Conservation (phyloP, 53 echinoderm and acorn worm genomes). For the Echinometra lucunter region DNA sequence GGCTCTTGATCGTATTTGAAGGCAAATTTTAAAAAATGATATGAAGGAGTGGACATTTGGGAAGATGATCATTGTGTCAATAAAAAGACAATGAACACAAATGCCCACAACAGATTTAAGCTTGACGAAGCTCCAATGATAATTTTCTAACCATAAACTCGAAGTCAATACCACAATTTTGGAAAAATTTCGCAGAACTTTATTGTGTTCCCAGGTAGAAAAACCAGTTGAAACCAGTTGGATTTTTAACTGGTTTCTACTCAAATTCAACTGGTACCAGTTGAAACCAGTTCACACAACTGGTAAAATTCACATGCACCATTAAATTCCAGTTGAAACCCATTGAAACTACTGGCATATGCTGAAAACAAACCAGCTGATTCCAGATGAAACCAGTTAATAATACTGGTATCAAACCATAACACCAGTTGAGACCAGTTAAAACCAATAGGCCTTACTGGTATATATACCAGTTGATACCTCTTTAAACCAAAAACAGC, state of each 20-base stretch:
- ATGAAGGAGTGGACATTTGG: too few relatives aligned
- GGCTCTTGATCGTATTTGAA: too few relatives aligned
- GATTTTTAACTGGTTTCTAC: not conserved
- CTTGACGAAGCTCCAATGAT: too few relatives aligned
- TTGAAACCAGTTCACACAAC: constrained; percentile 32
- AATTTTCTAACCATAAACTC: too few relatives aligned
- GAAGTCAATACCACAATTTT: too few relatives aligned
- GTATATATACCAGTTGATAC: constrained; percentile 2
- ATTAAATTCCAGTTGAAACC: not conserved
- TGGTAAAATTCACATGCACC: constrained; percentile 9
- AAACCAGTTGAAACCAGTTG: constrained; percentile 26
- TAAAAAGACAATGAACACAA: too few relatives aligned
- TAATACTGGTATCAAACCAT: not conserved
- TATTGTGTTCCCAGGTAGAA: not conserved
- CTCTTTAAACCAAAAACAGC: not conserved
- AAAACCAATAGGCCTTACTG: constrained; percentile 14
- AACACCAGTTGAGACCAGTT: constrained; percentile 26
- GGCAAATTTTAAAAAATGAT: too few relatives aligned
- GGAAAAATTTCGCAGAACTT: too few relatives aligned
- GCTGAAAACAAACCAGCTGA: constrained; percentile 15
- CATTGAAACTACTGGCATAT: not conserved
- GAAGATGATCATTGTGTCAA: too few relatives aligned
- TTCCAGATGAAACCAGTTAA: constrained; percentile 10
- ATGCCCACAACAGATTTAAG: too few relatives aligned
- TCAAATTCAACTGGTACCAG: constrained; percentile 7